Evolutionary conservation across 2,797 vertebrate species (phyloP), one percentile per base, ranked within the genome.

Genomic region (Decapterus maruadsi): DNA sequence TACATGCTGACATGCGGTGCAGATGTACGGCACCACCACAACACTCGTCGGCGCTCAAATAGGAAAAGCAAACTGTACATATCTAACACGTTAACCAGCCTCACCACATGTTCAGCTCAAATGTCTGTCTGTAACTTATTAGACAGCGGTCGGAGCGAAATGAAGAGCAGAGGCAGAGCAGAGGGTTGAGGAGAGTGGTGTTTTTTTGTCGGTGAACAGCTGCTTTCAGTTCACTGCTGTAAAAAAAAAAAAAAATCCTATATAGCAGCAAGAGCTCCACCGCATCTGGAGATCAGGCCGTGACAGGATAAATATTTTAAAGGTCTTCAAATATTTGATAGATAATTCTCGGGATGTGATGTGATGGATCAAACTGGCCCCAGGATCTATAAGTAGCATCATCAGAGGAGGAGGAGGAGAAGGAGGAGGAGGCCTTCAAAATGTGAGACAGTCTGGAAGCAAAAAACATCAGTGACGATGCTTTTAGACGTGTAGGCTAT

Each of bases 81-180:
- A 82, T 81, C 38, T 70, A 85, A 87, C 76, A 82, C 50, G 60
- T 61, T 86, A 80, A 85, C 61, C 80, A 62, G 66, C 53, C 65
- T 55, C 53, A 66, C 85, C 90, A 84, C 91, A 88, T 89, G 87
- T 86, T 91, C 51, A 13, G 75, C 83, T 85, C 68, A 42, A 83
- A 86, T 70, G 81, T 87, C 74, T 36, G 86, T 14, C 90, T 92
- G 88, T 66, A 75, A 83, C 81, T 79, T 85, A 90, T 93, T 91
- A 90, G 62, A 74, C 17, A 14, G 87, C 0, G 57, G 81, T 89
- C 83, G 42, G 42, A 70, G 56, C 65, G 4, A 76, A 86, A 90
- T 75, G 83, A 90, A 81, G 79, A 89, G 77, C 88, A 90, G 88
- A 74, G 61, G 70, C 76, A 45, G 80, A 31, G 31, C 26, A 26